Evolutionary conservation across 2,113 vertebrate genomes (phyloP), one percentile per base, ranked within the genome.

Genomic region (Cyphomyrus plagiostoma): DNA sequence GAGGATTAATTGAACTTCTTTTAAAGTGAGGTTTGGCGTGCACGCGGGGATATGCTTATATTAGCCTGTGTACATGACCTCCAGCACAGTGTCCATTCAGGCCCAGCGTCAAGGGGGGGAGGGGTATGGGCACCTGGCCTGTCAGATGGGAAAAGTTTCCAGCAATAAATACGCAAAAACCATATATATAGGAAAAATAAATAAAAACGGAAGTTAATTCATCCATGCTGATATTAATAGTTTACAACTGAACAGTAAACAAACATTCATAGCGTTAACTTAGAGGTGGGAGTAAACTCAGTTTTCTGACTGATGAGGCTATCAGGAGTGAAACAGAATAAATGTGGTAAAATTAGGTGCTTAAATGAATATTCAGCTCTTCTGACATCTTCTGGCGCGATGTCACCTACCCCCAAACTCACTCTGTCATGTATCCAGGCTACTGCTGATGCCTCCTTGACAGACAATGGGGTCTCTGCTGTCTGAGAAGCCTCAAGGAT

Each of bases 1-100:
- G 89, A 90, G 91, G 90, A 92, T 94, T 92, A 92, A 94, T 91
- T 94, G 93, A 93, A 93, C 94, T 94, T 94, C 3, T 48, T 93
- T 91, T 91, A 91, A 92, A 93, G 93, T 92, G 92, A 91, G 90
- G 92, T 93, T 94, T 91, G 89, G 85, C 85, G 50, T 39, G n/a
- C 85, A 39, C 50, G n/a, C 21, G 4, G 45, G 46, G 83, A 48
- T 86, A 45, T 86, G 88, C 89, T 89, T 42, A 52, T 48, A 52
- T 70, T 62, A 50, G 74, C 74, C 89, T 56, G 80, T 86, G 88
- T 82, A 89, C 88, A 85, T 88, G 89, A 91, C 83, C 83, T 86
- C 62, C 88, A 77, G 42, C 62, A 46, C 80, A 42, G 39, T 84
- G 15, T 46, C 82, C 82, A 21, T 84, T 45, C 7, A 48, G 19